Base-by-base conservation (phyloP, 2,888 invertebrate species). In the Lydus trimaculatus region DNA sequence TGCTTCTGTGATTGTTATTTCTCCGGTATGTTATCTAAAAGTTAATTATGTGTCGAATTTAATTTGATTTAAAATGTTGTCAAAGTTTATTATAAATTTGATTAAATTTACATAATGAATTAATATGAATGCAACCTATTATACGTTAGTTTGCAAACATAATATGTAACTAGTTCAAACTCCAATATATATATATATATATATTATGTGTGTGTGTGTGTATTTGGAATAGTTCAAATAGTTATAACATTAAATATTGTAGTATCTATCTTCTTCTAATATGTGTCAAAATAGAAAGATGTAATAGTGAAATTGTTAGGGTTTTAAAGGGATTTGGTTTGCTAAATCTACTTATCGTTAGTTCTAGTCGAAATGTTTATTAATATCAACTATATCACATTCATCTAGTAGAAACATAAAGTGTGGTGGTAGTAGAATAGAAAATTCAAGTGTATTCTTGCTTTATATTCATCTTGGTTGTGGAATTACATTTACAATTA, bases 361-460 rank as follows among this genome's bases (percentile, higher is more conserved):
- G 64, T 64, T 61, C 48, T 43, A 43, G n/a, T 17, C 58, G 61
- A 68, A 63, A 62, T 65, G 69, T 65, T 69, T 69, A 65, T 69
- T 65, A 69, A 59, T 69, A 69, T 69, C 69, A 65, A 43, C 43
- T 17, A 43, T 43, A 7, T 17, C 5, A 43, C n/a, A 43, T 43
- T 43, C 17, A 43, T 43, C 43, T 7, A 43, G 17, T 17, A 43
- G 5, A 8, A 6, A 43, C 15, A 36, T 43, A 43, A 43, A n/a
- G n/a, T n/a, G n/a, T 43, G 43, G 11, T 28, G 28, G 4, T 28
- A 28, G 28, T 28, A 28, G 2, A 28, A 4, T 28, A 4, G 28
- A 28, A 28, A 28, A 28, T 28, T 28, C 4, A 28, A n/a, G n/a
- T n/a, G n/a, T n/a, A n/a, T n/a, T n/a, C n/a, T n/a, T n/a, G n/a